These are phyloP conservation scores for Tachysurus fulvidraco DNA, from an alignment of 2,113 vertebrate genomes.

Conservation along the genomic window DNA sequence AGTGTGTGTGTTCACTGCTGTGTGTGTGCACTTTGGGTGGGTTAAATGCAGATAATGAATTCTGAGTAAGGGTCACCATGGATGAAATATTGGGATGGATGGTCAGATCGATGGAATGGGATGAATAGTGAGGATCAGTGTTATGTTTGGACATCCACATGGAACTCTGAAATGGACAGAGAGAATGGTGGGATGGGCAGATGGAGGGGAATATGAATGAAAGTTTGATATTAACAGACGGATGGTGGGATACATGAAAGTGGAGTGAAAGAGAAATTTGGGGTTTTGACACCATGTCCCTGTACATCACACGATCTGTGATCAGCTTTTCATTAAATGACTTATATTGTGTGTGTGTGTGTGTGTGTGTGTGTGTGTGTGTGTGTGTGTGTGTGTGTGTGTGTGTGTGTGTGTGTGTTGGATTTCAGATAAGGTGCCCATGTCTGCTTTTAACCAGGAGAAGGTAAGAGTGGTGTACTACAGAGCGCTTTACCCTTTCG, in stretches of 20 bases:
- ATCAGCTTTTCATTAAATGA: neutral
- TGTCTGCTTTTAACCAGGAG: constrained; percentile 81
- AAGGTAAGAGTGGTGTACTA: constrained; percentile 95
- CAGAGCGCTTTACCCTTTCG: constrained; percentile 92
- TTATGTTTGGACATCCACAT: neutral
- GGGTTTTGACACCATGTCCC: neutral
- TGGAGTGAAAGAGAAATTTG: neutral
- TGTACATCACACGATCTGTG: neutral
- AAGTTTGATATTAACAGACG: too few species aligned
- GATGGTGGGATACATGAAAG: neutral
- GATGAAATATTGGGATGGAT: neutral
- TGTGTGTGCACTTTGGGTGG: too few species aligned
- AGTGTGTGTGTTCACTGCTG: too few species aligned
- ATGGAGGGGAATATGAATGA: neutral
- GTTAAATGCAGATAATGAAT: too few species aligned
- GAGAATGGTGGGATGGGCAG: neutral
- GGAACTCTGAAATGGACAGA: neutral
- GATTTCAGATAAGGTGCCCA: constrained; percentile 79
- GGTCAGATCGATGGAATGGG: neutral
- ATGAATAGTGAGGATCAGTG: neutral
- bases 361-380: constrained; percentile 37
- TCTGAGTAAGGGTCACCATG: too few species aligned
- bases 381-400: constrained; percentile 40
- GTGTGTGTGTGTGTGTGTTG: constrained; percentile 33
- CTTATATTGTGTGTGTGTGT: constrained; percentile 2